These are phyloP conservation scores for Nemapogon koenigi DNA, from an alignment of 2,888 invertebrate species.

Conservation along the genomic window DNA sequence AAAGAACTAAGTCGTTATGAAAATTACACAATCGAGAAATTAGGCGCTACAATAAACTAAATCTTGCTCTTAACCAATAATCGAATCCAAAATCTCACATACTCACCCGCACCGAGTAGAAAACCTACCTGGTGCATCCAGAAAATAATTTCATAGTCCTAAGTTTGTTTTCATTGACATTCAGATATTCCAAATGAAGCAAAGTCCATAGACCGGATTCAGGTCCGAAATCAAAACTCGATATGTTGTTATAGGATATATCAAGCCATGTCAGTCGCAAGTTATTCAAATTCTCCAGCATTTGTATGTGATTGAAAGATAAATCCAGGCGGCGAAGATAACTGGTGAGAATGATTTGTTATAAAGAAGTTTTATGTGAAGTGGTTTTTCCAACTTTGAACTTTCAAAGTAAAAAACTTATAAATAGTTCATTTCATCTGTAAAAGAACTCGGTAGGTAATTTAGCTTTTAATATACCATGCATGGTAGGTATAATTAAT, in stretches of 20 bases:
- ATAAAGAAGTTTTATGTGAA: not conserved
- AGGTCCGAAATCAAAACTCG: constrained; percentile 41
- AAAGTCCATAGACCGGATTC: constrained; percentile 55
- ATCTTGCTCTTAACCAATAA: too few species aligned
- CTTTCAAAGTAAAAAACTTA: too few species aligned
- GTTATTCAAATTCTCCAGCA: constrained; percentile 61
- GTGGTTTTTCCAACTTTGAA: too few species aligned
- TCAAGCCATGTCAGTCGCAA: constrained; percentile 59
- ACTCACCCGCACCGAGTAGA: too few species aligned
- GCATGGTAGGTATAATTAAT: too few species aligned
- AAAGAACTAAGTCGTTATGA: too few species aligned
- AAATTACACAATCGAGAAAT: too few species aligned
- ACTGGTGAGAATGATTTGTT: constrained; percentile 26
- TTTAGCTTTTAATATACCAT: too few species aligned
- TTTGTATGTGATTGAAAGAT: constrained; percentile 65
- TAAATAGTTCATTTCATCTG: too few species aligned
- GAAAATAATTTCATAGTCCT: constrained; percentile 58
- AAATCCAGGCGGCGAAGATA: constrained; percentile 64
- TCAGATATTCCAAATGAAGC: constrained; percentile 53
- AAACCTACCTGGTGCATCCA: constrained; percentile 37
- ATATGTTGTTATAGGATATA: constrained; percentile 62
- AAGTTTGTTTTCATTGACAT: constrained; percentile 61
- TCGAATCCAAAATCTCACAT: too few species aligned
- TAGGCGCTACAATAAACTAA: too few species aligned
- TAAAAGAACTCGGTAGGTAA: too few species aligned